Evolutionary conservation across 2,797 vertebrate genomes (phyloP), one percentile per base, ranked within the genome.

Genomic region (Myiothlypis chrysogaster): DNA sequence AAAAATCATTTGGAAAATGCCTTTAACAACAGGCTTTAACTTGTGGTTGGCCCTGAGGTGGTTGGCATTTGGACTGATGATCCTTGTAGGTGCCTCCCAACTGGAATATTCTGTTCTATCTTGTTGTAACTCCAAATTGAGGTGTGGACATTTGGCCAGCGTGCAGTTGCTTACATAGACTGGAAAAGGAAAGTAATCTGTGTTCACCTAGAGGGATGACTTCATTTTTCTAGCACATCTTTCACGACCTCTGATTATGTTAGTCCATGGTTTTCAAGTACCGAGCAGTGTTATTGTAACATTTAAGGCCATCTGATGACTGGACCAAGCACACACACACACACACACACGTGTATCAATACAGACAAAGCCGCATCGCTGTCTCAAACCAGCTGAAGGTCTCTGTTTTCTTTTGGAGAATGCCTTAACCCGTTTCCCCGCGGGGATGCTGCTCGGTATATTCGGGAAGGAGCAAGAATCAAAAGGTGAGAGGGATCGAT

Each of bases 401-500:
- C 49, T 28, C 23, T 9, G 25, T 15, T 4, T 5, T 11, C 32
- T 15, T 19, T 12, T 2, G 44, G 13, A 3, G 10, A 14, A 6
- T 2, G 16, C 9, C 30, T 19, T 16, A 12, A 6, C 2, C 12
- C 13, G 0, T 20, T 32, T 47, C 3, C 11, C 7, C 6, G 6
- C 0, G 14, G 8, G 6, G 5, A 0, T 4, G 46, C 16, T 1
- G 0, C 10, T 24, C 25, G 0, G 13, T 1, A 1, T 3, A 6
- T 4, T 5, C 5, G 2, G 30, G 13, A 19, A 17, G 17, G 6
- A 9, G 34, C 16, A 2, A 6, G 6, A 49, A 19, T 6, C 9
- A 0, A 4, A 11, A 9, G 0, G 0, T 1, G 3, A 1, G 0
- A 3, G 2, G 0, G 0, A 6, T 1, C 0, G 0, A 6, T 0